Evolutionary conservation across 1,140 invertebrate species (phyloP).

Genomic region (Temnothorax longispinosus): DNA sequence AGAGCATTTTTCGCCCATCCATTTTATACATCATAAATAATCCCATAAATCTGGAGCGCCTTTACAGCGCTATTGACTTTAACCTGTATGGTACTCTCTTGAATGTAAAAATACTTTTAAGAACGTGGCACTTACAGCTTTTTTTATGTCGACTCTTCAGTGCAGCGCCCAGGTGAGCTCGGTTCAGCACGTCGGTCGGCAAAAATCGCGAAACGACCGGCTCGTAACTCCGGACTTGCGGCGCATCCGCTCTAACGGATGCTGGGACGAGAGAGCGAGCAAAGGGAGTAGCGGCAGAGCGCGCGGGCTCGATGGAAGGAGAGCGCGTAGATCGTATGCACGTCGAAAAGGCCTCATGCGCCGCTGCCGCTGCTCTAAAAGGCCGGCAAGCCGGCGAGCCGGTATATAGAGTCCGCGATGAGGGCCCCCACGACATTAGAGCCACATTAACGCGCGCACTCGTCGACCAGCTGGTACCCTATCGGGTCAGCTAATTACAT

Average conservation of each 20-base stretch:
- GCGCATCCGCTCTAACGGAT: slow-evolving; percentile 35
- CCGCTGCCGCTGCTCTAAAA: slow-evolving; percentile 50
- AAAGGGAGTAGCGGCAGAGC: slow-evolving; percentile 48
- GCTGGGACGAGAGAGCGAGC: slow-evolving; percentile 30
- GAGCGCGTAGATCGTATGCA: slow-evolving; percentile 56
- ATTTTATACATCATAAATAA: slow-evolving; percentile 18
- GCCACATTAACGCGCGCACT: slow-evolving; percentile 77
- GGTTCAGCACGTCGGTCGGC: slow-evolving; percentile 3
- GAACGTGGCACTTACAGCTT: slow-evolving; percentile 10
- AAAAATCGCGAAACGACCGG: slow-evolving; percentile 65
- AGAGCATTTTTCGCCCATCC: neutral
- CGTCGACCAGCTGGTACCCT: slow-evolving; percentile 76
- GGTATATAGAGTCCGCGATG: slow-evolving; percentile 14
- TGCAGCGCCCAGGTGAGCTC: slow-evolving; percentile 19
- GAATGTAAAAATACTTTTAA: slow-evolving; percentile 28
- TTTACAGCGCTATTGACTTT: slow-evolving; percentile 7
- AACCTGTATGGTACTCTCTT: neutral
- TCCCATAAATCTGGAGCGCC: neutral
- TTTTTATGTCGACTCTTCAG: slow-evolving; percentile 12
- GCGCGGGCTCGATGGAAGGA: slow-evolving; percentile 26
- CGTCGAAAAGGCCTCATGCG: slow-evolving; percentile 40
- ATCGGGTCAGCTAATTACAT: slow-evolving; percentile 78
- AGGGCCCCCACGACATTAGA: slow-evolving; percentile 74
- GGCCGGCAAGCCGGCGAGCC: slow-evolving; percentile 20
- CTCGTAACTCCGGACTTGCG: slow-evolving; percentile 58